These are phyloP conservation scores for Tigriopus japonicus DNA, from an alignment of 1,140 invertebrate species.

Conservation along the genomic window DNA sequence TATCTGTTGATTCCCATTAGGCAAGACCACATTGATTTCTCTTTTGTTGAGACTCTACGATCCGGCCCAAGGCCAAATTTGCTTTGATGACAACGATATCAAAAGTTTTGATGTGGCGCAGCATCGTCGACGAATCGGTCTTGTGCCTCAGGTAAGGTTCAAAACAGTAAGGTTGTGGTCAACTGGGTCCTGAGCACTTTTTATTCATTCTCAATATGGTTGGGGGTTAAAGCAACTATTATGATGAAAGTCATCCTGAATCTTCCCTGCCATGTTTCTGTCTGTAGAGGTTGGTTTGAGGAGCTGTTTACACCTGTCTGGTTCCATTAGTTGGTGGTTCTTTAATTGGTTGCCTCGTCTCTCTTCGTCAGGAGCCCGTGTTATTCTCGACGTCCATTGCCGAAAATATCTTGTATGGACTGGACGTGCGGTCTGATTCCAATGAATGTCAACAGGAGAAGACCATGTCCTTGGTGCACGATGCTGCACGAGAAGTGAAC, in stretches of 20 bases:
- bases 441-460: background rate
- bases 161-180: too few relatives aligned
- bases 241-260: too few relatives aligned
- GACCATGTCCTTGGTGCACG: background rate
- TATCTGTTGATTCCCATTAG: background rate
- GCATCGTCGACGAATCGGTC: slow-evolving; percentile 48
- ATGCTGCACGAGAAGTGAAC: slow-evolving; percentile 39
- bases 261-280: too few relatives aligned
- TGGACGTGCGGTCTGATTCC: background rate
- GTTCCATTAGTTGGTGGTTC: too few relatives aligned
- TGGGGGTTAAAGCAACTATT: too few relatives aligned
- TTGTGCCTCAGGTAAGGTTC: slow-evolving; percentile 37
- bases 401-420: slow-evolving; percentile 22
- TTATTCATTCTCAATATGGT: too few relatives aligned
- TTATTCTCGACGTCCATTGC: slow-evolving; percentile 52
- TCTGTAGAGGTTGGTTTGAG: too few relatives aligned
- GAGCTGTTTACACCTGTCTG: too few relatives aligned
- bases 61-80: slow-evolving; percentile 21
- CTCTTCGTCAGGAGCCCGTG: slow-evolving; percentile 39
- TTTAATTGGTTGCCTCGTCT: background rate
- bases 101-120: slow-evolving; percentile 44
- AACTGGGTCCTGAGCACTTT: too few relatives aligned
- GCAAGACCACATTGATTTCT: slow-evolving; percentile 33
- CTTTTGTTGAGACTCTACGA: slow-evolving; percentile 36
- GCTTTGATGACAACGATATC: slow-evolving; percentile 39